Evolutionary conservation across 2,113 vertebrate genomes (phyloP), one percentile per base, ranked within the genome.

Genomic region (Arvicanthis niloticus): DNA sequence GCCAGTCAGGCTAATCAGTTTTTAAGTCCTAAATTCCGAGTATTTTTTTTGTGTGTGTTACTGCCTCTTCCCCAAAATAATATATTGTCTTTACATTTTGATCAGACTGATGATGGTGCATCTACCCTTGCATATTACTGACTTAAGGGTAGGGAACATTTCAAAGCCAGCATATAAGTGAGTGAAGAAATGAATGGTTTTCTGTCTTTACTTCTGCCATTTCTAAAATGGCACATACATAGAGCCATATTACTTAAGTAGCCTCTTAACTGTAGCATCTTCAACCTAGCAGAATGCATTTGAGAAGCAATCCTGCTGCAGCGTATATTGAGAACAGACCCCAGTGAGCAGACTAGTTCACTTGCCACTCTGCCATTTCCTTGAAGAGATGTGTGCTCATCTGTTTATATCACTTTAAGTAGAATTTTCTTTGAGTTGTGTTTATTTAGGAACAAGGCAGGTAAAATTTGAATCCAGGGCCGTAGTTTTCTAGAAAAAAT

Each of bases 341-440:
- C 42, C 58, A 8, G 24, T n/a, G 67, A 72, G 22, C 34, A 88
- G 51, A 40, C 85, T 10, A 29, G 37, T 53, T 88, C 17, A 15
- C 45, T 17, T n/a, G n/a, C 29, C 65, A 24, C 31, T 53, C 6
- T 7, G 48, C 37, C 56, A 12, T 56, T 29, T 88, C n/a, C 56
- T 70, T 80, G 3, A 26, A 70, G 45, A 70, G 29, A 10, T 37
- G 29, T 24, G 26, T 34, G 16, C 29, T 40, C 34, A 73, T 56
- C 37, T 72, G 37, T 53, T 77, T 45, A 48, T 42, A 48, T 80
- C n/a, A 85, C 90, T 94, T 96, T 53, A 80, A 92, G 53, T 53
- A 42, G 51, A 93, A 34, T 91, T 93, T 93, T 87, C 78, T 95
- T 95, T 68, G 89, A 80, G 45, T n/a, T 65, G 6, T 95, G 12